These are phyloP conservation scores for Drosophila imparisetae DNA, from an alignment of 2,888 invertebrate species.

Conservation along the genomic window DNA sequence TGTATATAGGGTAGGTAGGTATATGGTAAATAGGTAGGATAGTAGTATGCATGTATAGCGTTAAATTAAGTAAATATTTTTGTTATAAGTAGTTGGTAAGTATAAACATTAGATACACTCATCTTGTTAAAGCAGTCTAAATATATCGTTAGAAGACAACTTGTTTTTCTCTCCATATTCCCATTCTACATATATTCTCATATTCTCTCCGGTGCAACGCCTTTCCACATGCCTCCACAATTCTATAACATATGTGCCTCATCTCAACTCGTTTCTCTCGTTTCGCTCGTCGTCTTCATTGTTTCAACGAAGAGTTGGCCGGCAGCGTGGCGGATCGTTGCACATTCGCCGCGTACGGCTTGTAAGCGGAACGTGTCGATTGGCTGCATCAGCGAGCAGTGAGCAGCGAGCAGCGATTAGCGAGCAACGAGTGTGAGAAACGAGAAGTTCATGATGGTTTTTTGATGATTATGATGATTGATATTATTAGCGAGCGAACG, in stretches of 20 bases:
- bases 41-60: slow-evolving; percentile 42
- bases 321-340: slow-evolving; percentile 95
- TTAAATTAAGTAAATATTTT: slow-evolving; percentile 54
- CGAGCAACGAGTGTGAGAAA: slow-evolving; percentile 1
- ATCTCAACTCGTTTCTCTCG: slow-evolving; percentile 20
- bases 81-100: slow-evolving; percentile 40
- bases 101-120: slow-evolving; percentile 63
- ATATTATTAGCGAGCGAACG: slow-evolving; percentile 40
- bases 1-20: slow-evolving; percentile 29
- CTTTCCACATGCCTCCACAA: slow-evolving; percentile 23
- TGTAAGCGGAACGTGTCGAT: slow-evolving; percentile 85
- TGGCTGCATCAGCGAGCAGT: slow-evolving; percentile 79
- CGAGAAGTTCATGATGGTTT: slow-evolving; percentile 14
- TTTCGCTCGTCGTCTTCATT: slow-evolving; percentile 57
- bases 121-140: slow-evolving; percentile 39
- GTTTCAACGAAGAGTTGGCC: slow-evolving; percentile 90
- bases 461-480: slow-evolving; percentile 33
- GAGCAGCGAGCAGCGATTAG: slow-evolving; percentile 2
- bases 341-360: slow-evolving; percentile 85
- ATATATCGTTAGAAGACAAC: slow-evolving; percentile 42
- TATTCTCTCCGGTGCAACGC: slow-evolving; percentile 8
- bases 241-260: slow-evolving; percentile 4
- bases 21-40: slow-evolving; percentile 29
- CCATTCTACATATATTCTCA: slow-evolving; percentile 13
- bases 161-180: slow-evolving; percentile 12